Evolutionary conservation across 2,113 vertebrate species (phyloP).

Genomic region (Willisornis vidua): DNA sequence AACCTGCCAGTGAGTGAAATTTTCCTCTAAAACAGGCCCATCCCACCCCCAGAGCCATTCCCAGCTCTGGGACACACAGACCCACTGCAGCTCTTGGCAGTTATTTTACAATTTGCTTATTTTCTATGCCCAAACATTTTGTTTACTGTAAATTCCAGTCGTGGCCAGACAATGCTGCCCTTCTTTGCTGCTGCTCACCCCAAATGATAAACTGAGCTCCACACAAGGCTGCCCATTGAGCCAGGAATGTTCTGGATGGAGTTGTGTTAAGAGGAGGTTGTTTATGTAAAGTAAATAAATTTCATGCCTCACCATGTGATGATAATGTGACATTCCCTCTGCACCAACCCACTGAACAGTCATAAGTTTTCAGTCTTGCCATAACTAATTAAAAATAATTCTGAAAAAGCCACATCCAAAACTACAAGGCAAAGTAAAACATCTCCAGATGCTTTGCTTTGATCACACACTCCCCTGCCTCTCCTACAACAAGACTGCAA

Average conservation of each 20-base stretch:
- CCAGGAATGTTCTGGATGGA: constrained; percentile 75
- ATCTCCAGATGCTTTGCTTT: neutral
- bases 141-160: constrained; percentile 85
- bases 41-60: constrained; percentile 51
- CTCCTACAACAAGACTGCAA: neutral
- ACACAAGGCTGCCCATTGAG: constrained; percentile 77
- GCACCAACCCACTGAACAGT: constrained; percentile 77
- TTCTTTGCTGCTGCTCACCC: constrained; percentile 72
- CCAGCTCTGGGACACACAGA: constrained; percentile 42
- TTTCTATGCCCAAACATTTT: constrained; percentile 90
- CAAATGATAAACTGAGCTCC: constrained; percentile 64
- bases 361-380: constrained; percentile 77
- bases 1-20: neutral
- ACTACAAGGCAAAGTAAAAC: constrained; percentile 52
- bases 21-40: constrained; percentile 40
- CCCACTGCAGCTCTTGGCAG: constrained; percentile 79
- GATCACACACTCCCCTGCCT: neutral
- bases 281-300: constrained; percentile 89
- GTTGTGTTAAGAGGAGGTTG: constrained; percentile 84
- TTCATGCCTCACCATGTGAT: constrained; percentile 94
- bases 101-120: constrained; percentile 75
- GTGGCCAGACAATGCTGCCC: constrained; percentile 77
- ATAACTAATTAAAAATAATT: constrained; percentile 94
- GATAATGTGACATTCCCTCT: constrained; percentile 90
- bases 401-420: constrained; percentile 86